Evolutionary conservation across 2,113 vertebrate species (phyloP).

Genomic region (Chloropsis cyanopogon): DNA sequence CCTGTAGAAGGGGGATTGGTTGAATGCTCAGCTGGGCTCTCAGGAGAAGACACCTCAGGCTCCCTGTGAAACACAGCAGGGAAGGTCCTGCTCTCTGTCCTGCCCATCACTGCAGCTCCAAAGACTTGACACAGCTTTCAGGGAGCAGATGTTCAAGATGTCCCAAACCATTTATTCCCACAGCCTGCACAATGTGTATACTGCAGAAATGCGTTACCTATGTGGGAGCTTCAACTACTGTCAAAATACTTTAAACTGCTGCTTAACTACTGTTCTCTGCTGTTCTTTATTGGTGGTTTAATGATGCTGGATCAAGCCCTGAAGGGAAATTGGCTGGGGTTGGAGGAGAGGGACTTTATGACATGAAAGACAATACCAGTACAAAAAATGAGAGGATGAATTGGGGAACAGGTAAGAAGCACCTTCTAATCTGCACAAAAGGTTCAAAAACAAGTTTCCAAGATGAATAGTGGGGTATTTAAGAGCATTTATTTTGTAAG

Average conservation of each 20-base stretch:
- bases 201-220: neutral
- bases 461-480: neutral
- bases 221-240: neutral
- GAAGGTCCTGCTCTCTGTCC: neutral
- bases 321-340: neutral
- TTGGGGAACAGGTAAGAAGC: neutral
- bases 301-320: neutral
- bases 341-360: neutral
- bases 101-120: neutral
- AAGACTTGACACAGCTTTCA: neutral
- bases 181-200: neutral
- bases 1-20: neutral
- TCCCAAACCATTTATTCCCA: neutral
- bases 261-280: neutral
- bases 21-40: neutral
- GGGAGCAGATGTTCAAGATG: neutral
- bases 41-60: neutral
- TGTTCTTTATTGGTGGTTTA: neutral
- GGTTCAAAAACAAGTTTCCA: neutral
- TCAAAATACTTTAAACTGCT: neutral
- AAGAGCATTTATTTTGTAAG: neutral
- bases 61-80: neutral
- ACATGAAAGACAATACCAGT: neutral
- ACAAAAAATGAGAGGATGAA: neutral
- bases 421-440: neutral